These are phyloP conservation scores for Salvelinus namaycush DNA, from an alignment of 2,113 vertebrate genomes.

Conservation along the genomic window DNA sequence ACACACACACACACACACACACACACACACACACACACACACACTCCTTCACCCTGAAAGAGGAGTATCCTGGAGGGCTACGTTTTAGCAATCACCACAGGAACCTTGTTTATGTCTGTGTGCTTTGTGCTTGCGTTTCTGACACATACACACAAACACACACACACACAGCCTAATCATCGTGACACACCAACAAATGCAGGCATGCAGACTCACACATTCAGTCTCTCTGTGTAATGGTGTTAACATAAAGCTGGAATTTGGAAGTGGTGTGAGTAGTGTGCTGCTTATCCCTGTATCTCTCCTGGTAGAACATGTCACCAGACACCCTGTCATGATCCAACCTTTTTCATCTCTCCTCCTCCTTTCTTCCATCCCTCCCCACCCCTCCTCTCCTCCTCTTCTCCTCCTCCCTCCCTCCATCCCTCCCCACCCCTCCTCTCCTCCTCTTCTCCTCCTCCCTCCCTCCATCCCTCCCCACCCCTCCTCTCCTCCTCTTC, in stretches of 20 bases:
- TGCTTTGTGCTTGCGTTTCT: no score
- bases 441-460: no score
- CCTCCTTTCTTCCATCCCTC: background rate
- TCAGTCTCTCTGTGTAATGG: background rate
- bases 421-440: no score
- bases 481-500: background rate
- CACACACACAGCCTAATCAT: background rate
- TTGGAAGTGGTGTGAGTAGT: background rate
- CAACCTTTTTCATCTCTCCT: slow-evolving; percentile 25
- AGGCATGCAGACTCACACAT: background rate
- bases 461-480: no score
- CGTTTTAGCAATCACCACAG: background rate
- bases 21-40: no score
- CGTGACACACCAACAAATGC: background rate
- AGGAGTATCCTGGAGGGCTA: slow-evolving; percentile 1
- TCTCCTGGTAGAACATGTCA: slow-evolving; percentile 25
- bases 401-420: no score
- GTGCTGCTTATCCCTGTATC: background rate
- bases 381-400: no score
- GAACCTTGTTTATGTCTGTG: background rate
- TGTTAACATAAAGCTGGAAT: slow-evolving; percentile 6
- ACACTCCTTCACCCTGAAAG: background rate
- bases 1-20: no score
- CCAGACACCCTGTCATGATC: slow-evolving; percentile 33
- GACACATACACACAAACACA: background rate